These are phyloP conservation scores for Campylomormyrus tamandua DNA, from an alignment of 2,113 vertebrate species.

Conservation along the genomic window DNA sequence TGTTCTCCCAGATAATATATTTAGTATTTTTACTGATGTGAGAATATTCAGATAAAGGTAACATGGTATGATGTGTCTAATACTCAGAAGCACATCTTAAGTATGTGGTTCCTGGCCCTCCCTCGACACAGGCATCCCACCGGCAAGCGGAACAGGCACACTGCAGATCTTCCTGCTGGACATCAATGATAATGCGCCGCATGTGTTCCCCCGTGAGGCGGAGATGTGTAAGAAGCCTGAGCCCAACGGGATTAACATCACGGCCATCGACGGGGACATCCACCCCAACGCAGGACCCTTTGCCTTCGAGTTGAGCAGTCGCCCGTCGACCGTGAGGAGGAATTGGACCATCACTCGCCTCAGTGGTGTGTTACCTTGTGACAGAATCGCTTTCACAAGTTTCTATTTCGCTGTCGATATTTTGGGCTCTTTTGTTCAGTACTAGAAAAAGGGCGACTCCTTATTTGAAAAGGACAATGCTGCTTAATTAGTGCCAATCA, in stretches of 20 bases:
- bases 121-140: constrained; percentile 67
- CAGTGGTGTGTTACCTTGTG: constrained; percentile 64
- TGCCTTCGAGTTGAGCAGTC: constrained; percentile 81
- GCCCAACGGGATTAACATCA: constrained; percentile 92
- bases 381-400: neutral
- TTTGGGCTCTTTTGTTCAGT: neutral
- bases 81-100: neutral
- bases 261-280: constrained; percentile 84
- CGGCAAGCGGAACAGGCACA: constrained; percentile 87
- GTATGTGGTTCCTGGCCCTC: neutral
- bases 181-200: constrained; percentile 93
- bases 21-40: neutral
- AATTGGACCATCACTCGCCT: constrained; percentile 94
- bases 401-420: neutral
- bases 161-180: constrained; percentile 87
- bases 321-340: constrained; percentile 72
- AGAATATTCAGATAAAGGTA: neutral
- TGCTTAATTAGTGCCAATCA: neutral
- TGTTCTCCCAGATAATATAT: neutral
- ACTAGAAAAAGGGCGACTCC: neutral
- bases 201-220: constrained; percentile 81
- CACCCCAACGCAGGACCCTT: constrained; percentile 92
- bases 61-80: neutral
- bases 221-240: constrained; percentile 87
- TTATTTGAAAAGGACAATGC: neutral